Evolutionary conservation across 2,113 vertebrate genomes (phyloP).

Genomic region (Triplophysa siluroides): DNA sequence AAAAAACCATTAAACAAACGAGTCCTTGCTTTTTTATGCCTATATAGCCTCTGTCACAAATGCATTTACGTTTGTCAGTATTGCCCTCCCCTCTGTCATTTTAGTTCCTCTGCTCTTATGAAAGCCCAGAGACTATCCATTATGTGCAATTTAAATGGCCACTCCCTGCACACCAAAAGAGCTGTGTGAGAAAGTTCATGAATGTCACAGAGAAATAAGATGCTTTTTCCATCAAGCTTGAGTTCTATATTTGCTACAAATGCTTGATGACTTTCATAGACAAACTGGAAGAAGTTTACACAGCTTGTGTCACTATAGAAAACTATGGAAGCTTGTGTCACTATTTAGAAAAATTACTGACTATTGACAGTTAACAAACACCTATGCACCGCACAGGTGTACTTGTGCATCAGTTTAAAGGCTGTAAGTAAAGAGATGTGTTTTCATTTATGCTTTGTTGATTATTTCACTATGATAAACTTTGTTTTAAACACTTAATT

Average conservation of each 20-base stretch:
- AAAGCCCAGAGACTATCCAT: slow-evolving; percentile 49
- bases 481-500: neutral
- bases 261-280: slow-evolving; percentile 23
- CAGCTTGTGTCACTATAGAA: no score
- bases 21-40: slow-evolving; percentile 12
- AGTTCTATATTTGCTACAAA: slow-evolving; percentile 38
- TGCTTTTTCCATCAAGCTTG: slow-evolving; percentile 18
- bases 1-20: neutral
- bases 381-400: no score
- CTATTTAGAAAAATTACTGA: no score
- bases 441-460: neutral
- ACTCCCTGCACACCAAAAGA: slow-evolving; percentile 59
- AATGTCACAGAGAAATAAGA: slow-evolving; percentile 60
- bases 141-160: slow-evolving; percentile 66
- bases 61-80: slow-evolving; percentile 36
- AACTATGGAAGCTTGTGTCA: no score
- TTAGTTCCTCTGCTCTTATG: neutral
- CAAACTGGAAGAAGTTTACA: neutral
- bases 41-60: slow-evolving; percentile 28
- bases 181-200: slow-evolving; percentile 48
- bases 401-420: no score
- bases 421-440: neutral
- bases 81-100: slow-evolving; percentile 24
- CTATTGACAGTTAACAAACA: no score
- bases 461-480: neutral